These are phyloP conservation scores for Ptychadena robeensis DNA, from an alignment of 2,797 vertebrate genomes.

Conservation along the genomic window DNA sequence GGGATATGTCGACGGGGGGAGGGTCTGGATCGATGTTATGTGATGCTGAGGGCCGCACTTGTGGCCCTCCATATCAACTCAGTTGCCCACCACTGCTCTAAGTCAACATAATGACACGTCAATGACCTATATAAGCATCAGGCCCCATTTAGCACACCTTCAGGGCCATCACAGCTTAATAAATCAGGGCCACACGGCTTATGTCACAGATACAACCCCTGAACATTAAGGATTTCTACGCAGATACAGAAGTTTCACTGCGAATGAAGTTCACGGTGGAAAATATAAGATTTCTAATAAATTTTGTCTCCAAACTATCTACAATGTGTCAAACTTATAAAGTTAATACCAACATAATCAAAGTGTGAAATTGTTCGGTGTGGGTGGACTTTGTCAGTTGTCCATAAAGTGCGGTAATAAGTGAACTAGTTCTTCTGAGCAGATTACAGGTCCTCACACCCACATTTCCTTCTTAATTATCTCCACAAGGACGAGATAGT, in stretches of 20 bases:
- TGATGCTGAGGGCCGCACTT: too few relatives aligned
- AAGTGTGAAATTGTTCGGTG: slow-evolving; percentile 76
- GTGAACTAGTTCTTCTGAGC: slow-evolving; percentile 73
- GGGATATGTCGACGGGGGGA: too few relatives aligned
- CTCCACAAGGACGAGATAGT: slow-evolving; percentile 80
- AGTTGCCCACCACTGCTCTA: too few relatives aligned
- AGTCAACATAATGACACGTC: too few relatives aligned
- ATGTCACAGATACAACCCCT: not conserved
- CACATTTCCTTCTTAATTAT: slow-evolving; percentile 82
- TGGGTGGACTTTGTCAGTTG: slow-evolving; percentile 78
- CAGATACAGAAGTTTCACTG: not conserved
- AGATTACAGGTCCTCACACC: slow-evolving; percentile 75
- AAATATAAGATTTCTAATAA: not conserved
- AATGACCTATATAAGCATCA: too few relatives aligned
- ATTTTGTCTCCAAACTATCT: not conserved
- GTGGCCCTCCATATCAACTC: too few relatives aligned
- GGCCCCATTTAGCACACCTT: too few relatives aligned
- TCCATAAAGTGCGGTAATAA: slow-evolving; percentile 77
- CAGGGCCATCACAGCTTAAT: not conserved
- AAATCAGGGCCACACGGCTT: not conserved
- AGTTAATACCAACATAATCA: slow-evolving; percentile 63
- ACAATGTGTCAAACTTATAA: slow-evolving; percentile 72
- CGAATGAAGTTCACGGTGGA: not conserved
- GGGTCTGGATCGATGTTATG: too few relatives aligned
- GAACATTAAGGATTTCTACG: not conserved